Evolutionary conservation across 2,888 invertebrate species (phyloP), one percentile per base, ranked within the genome.

Genomic region (Leptarthrus brevirostris): DNA sequence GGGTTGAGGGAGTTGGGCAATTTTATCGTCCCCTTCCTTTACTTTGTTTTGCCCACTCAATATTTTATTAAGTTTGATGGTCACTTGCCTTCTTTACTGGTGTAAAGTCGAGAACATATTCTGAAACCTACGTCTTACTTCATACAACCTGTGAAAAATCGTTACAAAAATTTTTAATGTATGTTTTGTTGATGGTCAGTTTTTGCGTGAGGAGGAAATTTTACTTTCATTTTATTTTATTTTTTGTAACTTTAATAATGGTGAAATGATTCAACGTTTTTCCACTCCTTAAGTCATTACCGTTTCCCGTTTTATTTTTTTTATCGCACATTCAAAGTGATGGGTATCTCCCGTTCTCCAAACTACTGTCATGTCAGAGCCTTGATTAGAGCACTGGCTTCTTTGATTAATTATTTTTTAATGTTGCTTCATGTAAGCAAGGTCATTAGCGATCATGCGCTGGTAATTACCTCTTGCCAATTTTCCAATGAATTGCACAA

Each of bases 31-130:
- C 16, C 24, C 47, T 44, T 64, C 14, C 64, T 12, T 61, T 61
- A 18, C 14, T 64, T 47, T 47, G 44, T 44, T 47, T 40, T 20
- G 2, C 47, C 64, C 44, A 26, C 47, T 64, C 64, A 14, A 64
- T 64, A 44, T 44, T 64, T 64, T 64, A 64, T 64, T 64, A 47
- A 14, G 24, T 40, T 64, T 64, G 64, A 44, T 64, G 64, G 64
- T 26, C 64, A 64, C 47, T 47, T 24, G 18, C 64, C 10, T 8
- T 44, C n/a, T 2, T 2, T 6, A 30, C 30, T 8, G n/a, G n/a
- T n/a, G n/a, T 8, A 3, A 30, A 30, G 4, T 30, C 30, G 4
- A 40, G n/a, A 40, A 40, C 40, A 12, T 40, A 6, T 40, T 12
- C 40, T 40, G 3, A 40, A 40, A 40, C 44, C 44, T 20, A 64